These are phyloP conservation scores for Macropus fuliginosus DNA, from an alignment of 2,797 vertebrate genomes.

Conservation along the genomic window DNA sequence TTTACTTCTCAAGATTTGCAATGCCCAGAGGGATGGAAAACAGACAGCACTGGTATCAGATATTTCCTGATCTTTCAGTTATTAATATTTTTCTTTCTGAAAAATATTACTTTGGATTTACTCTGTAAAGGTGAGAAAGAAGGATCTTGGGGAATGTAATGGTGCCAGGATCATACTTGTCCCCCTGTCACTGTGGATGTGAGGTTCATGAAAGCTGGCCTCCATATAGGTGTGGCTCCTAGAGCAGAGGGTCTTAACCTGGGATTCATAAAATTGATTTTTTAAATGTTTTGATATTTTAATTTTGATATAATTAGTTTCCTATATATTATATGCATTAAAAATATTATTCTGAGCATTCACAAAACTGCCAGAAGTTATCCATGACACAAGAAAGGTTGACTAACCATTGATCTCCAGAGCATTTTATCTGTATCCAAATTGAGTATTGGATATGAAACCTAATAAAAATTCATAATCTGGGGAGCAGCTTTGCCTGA, in stretches of 20 bases:
- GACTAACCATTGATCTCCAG: background rate
- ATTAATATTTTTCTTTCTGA: background rate
- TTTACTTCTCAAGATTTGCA: slow-evolving; percentile 34
- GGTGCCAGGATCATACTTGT: background rate
- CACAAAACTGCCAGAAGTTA: background rate
- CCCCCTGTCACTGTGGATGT: background rate
- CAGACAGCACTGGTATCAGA: background rate
- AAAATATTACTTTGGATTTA: background rate
- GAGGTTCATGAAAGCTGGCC: background rate
- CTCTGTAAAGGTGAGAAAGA: background rate
- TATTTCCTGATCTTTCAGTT: background rate
- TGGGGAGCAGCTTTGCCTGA: background rate
- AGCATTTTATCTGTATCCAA: background rate
- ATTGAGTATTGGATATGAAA: background rate
- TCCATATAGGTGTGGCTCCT: background rate
- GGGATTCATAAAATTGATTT: background rate
- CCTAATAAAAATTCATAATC: background rate
- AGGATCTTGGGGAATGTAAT: background rate
- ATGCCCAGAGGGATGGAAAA: background rate
- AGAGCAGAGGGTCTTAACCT: background rate
- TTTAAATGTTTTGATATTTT: background rate
- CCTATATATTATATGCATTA: background rate
- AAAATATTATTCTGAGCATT: background rate
- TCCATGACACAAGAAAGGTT: background rate
- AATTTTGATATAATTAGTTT: background rate